A percentile compares a stretch with the other conserved stretches of the same genome.
These are phyloP conservation scores for Mesochorus sp. DNA, from an alignment of 2,888 invertebrate genomes.

Conservation along the genomic window DNA sequence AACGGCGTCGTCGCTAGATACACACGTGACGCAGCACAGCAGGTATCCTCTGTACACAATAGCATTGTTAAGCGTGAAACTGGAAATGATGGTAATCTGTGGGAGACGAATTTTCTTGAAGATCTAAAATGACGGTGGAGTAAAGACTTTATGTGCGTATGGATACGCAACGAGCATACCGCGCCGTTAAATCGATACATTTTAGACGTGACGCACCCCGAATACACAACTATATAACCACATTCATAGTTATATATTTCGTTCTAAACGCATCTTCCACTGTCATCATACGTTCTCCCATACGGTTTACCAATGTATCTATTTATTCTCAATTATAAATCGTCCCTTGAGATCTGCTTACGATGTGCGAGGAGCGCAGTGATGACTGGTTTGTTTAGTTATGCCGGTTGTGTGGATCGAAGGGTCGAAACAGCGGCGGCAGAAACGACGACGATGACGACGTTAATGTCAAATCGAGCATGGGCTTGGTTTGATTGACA, in stretches of 20 bases:
- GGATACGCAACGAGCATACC: neutral
- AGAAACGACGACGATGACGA: constrained; percentile 7
- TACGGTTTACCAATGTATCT: constrained; percentile 66
- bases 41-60: constrained; percentile 29
- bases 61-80: constrained; percentile 40
- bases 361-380: constrained; percentile 41
- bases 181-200: constrained; percentile 8
- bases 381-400: constrained; percentile 67
- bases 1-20: neutral
- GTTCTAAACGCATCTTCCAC: neutral
- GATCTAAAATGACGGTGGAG: neutral
- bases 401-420: constrained; percentile 51
- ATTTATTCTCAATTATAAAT: constrained; percentile 75
- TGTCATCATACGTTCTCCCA: constrained; percentile 30
- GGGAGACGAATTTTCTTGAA: neutral
- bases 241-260: constrained; percentile 13
- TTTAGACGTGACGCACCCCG: neutral
- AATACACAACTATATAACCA: neutral
- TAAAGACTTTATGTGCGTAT: neutral
- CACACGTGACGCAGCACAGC: constrained; percentile 3
- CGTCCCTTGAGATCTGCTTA: constrained; percentile 56
- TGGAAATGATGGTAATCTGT: constrained; percentile 27
- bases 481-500: constrained; percentile 67
- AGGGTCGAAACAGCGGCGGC: constrained; percentile 2
- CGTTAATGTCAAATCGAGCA: constrained; percentile 25